Evolutionary conservation across 2,113 vertebrate species (phyloP), one percentile per base, ranked within the genome.

Genomic region (Silurus asotus): DNA sequence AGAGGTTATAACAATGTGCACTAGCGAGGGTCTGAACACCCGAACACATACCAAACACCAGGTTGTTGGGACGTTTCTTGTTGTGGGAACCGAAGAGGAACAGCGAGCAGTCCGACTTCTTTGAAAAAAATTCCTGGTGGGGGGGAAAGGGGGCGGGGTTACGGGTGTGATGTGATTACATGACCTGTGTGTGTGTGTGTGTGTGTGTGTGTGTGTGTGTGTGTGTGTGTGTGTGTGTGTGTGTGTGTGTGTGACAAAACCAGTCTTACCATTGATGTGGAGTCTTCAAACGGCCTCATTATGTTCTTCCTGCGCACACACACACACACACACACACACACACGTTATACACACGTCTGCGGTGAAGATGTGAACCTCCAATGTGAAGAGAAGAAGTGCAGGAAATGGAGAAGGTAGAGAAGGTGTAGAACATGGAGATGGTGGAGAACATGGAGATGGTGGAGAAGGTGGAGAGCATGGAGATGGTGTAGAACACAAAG

Each of bases 31-130:
- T 64, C 23, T 10, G 64, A 13, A 65, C 2, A 1, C 64, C n/a
- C n/a, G n/a, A n/a, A n/a, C n/a, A n/a, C n/a, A n/a, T 93, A 99
- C 98, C 98, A 92, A 99, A 95, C 83, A 97, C 93, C 23, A 99
- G 87, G 88, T 99, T 99, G 91, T 99, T 96, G 69, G 98, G 98
- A 6, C 98, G 90, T 91, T 99, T 99, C 95, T 99, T 99, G 93
- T 97, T 99, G 93, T 99, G 98, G 48, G 96, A 99, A 6, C 97
- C 98, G 83, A 99, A 99, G 84, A 99, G 92, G 92, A 99, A 99
- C 87, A 99, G 93, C 59, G 98, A 99, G 86, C 96, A 97, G 90
- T 99, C 97, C 0, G 96, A 95, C 85, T 99, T 99, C 94, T 98
- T 99, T 15, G 98, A 98, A 93, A 99, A 99, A 91, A 99, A 99